Evolutionary conservation across 1,140 invertebrate genomes (phyloP), one percentile per base, ranked within the genome.

Genomic region (Drosophila simulans): DNA sequence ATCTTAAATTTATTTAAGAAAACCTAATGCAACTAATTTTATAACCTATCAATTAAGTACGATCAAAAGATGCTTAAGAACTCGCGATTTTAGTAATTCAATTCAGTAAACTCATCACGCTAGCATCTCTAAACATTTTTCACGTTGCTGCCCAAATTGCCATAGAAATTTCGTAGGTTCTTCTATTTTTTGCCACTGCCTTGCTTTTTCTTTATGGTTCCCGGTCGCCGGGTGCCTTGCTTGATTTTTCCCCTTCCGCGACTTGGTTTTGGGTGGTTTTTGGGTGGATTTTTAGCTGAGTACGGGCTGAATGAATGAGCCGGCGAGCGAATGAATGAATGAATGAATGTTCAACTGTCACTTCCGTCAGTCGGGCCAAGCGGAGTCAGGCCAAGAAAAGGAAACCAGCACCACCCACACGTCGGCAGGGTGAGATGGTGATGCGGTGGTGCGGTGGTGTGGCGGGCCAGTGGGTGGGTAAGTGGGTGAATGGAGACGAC

Each of bases 281-380:
- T 55, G 35, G 55, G 37, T 49, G 54, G 20, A 20, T 57, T 52
- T 51, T 12, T 35, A 15, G 17, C 48, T 52, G 48, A 49, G 25
- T 49, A 13, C 15, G 65, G 40, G 46, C 54, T 77, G 73, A 73
- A 48, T 75, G 72, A 64, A 51, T 73, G 72, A 66, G 45, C 31
- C n/a, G 20, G 35, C 17, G 37, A 80, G 40, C 70, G 80, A 77
- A 34, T 34, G 34, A 34, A 53, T 82, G 79, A 84, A 82, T 89
- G 83, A 86, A 83, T 89, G 80, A 88, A 88, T 89, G 84, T 88
- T 89, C 84, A 88, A 88, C 84, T 86, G 83, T 86, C 83, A 86
- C 84, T 86, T 86, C 83, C 83, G 83, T 54, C 77, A 60, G 78
- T 55, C 60, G 54, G 53, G 73, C 62, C 72, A 81, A 57, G 39